Conservation (phyloP, 2,113 vertebrate genomes). For the Pluvialis apricaria region DNA sequence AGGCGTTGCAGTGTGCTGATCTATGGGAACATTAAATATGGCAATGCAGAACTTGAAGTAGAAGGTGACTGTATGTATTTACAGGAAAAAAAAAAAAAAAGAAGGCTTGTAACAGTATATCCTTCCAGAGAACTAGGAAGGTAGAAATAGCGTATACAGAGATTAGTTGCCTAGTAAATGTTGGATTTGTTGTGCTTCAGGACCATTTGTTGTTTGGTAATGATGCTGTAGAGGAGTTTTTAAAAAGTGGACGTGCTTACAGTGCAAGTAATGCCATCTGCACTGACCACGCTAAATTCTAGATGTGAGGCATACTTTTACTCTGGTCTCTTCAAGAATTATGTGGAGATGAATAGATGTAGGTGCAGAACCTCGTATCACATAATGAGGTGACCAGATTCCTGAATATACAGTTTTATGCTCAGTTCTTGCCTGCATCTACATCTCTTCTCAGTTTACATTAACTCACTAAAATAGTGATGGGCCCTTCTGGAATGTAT, state of each 20-base stretch:
- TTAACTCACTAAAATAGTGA: neutral
- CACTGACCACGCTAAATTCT: neutral
- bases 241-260: neutral
- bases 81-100: rapidly evolving
- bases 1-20: neutral
- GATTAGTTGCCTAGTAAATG: neutral
- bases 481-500: neutral
- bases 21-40: neutral
- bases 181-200: neutral
- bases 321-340: neutral
- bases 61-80: neutral
- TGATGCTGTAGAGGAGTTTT: neutral
- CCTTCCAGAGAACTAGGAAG: neutral
- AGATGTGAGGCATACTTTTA: neutral
- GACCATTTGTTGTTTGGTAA: neutral
- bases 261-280: neutral
- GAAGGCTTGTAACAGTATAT: neutral
- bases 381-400: neutral
- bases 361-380: neutral
- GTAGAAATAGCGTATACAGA: neutral
- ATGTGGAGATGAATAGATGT: neutral
- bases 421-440: neutral
- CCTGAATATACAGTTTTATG: neutral
- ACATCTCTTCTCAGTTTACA: neutral
- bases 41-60: neutral